phyloP scores from a whole-genome alignment of 2,797 vertebrate genomes.

The Taeniopygia guttata region DNA sequence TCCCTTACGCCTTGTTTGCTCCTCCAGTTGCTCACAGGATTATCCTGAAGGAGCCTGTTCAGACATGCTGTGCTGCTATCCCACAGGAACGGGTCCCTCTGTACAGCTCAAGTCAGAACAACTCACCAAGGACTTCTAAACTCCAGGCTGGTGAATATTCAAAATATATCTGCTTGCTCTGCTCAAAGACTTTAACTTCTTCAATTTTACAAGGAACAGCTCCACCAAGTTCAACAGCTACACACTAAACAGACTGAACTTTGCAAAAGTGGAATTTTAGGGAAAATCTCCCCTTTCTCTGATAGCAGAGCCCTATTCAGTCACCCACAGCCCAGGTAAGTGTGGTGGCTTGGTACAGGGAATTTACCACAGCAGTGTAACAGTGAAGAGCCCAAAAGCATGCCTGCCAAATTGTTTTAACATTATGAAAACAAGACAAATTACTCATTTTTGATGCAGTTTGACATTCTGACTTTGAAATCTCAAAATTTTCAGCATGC shows the following conservation, averaged over 20 bases:
- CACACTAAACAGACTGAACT: not conserved
- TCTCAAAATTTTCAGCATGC: not conserved
- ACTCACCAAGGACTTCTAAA: not conserved
- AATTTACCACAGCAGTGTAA: not conserved
- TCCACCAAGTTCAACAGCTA: not conserved
- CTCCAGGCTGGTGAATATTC: not conserved
- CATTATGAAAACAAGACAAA: not conserved
- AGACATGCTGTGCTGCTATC: not conserved
- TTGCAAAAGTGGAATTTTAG: not conserved
- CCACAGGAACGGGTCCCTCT: not conserved
- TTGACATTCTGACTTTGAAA: conserved; percentile 4
- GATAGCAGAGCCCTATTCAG: not conserved
- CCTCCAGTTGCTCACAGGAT: not conserved
- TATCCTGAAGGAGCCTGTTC: not conserved
- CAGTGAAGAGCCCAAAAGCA: not conserved
- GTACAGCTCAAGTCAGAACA: not conserved
- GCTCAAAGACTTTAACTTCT: not conserved
- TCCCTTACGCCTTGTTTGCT: fast-evolving
- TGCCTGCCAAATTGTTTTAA: not conserved
- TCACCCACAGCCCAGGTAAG: not conserved
- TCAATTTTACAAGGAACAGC: not conserved
- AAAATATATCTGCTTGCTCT: not conserved
- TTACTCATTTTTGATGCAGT: not conserved
- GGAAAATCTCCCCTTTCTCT: not conserved
- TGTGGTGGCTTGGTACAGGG: not conserved